Base-by-base conservation (phyloP, 92 coral and sea anemone genomes). In the Porites divaricata region DNA sequence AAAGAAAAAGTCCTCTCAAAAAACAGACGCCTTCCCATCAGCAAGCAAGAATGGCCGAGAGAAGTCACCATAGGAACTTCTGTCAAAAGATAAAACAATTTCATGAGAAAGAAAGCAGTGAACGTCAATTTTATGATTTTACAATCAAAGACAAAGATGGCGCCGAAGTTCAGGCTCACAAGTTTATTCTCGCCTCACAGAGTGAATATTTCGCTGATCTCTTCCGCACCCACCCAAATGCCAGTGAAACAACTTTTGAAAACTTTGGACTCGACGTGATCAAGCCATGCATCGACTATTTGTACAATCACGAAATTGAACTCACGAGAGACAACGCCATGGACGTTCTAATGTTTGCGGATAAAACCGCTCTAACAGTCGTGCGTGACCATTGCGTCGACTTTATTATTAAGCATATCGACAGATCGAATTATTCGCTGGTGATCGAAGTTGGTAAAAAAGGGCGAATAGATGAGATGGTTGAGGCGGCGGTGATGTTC, bases 61-160 rank as follows among this genome's bases (percentile, higher is more conserved):
- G 54, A 71, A 6, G 41, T 14, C 45, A 53, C n/a, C 64, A 66
- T 6, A 66, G 24, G 4, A 66, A 22, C 9, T 74, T 52, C 63
- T 74, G 78, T 22, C 21, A 53, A 19, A 74, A 74, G 13, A 52
- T 74, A 22, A 53, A 10, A 11, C 3, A 41, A 48, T 74, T 21
- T 5, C 78, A 74, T 1, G 17, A 22, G 45, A 74, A 53, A 35
- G 45, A 35, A 21, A 8, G 53, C 10, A 19, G 48, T 4, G 65
- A 52, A 21, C 45, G 54, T 22, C 78, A 74, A 20, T 74, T 74
- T 23, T 74, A 74, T 11, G 78, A 74, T 54, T 74, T 74, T 74
- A 54, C 63, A 3, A 74, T 74, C 78, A 74, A 74, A 74, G 78
- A 74, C 48, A 74, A 54, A 26, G 63, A 52, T 74, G 64, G 78